Percentiles rank a stretch among this genome's conserved stretches.
Evolutionary conservation across 1,140 invertebrate genomes (phyloP).

Genomic region (Sminthurides bifidus): DNA sequence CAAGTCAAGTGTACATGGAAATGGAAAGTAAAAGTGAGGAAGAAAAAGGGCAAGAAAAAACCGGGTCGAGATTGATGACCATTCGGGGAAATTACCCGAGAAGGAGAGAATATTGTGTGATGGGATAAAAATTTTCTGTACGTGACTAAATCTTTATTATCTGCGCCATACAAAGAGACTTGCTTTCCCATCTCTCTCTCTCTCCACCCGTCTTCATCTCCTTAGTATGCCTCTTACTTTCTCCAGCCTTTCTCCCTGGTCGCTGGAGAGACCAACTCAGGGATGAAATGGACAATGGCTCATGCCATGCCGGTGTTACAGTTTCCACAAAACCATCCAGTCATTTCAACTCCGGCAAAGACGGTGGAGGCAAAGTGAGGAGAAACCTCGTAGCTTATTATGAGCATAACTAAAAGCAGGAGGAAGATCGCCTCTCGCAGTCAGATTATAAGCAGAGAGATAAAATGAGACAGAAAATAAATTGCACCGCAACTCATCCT

Average conservation of each 20-base stretch:
- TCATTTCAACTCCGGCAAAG: not conserved
- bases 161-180: slow-evolving; percentile 4
- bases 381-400: no score
- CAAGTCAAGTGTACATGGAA: not conserved
- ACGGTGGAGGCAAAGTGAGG: not conserved
- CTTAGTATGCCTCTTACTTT: no score
- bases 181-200: not conserved
- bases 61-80: slow-evolving; percentile 13
- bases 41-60: slow-evolving; percentile 5
- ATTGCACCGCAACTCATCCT: no score
- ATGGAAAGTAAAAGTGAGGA: not conserved
- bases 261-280: not conserved
- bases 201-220: not conserved
- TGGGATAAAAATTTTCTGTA: slow-evolving; percentile 14
- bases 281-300: not conserved
- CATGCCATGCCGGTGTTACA: not conserved
- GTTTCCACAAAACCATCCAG: not conserved
- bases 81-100: slow-evolving; percentile 13
- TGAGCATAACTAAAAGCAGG: no score
- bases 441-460: not conserved
- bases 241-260: no score
- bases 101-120: slow-evolving; percentile 14
- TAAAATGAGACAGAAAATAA: not conserved
- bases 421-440: not conserved
- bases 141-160: slow-evolving; percentile 15